A percentile compares a stretch with the other conserved stretches of the same genome.
Evolutionary conservation across 2,888 invertebrate species (phyloP).

Genomic region (Pyralis farinalis): DNA sequence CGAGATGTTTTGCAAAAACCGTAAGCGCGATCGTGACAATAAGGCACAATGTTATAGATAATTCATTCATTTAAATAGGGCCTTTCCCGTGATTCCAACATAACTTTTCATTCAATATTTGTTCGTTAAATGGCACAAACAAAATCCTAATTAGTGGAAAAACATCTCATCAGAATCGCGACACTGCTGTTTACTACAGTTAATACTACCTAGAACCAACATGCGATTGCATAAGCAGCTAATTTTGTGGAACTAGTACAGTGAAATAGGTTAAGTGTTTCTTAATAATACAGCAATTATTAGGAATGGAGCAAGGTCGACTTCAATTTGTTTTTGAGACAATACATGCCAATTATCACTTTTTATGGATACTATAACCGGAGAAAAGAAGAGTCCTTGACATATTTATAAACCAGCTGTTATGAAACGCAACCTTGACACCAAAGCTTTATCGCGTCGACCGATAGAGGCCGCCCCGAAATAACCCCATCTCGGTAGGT

Average conservation of each 20-base stretch:
- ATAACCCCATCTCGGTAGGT: constrained; percentile 52
- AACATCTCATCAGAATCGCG: background rate
- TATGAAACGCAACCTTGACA: constrained; percentile 75
- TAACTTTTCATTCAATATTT: constrained; percentile 10
- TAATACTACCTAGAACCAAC: constrained; percentile 40
- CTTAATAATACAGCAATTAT: constrained; percentile 73
- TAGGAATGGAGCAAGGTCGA: constrained; percentile 55
- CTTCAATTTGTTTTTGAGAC: constrained; percentile 39
- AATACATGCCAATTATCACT: constrained; percentile 25
- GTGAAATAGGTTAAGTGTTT: constrained; percentile 73
- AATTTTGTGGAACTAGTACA: constrained; percentile 54
- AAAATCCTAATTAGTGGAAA: background rate
- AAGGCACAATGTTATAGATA: constrained; percentile 2
- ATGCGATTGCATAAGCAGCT: constrained; percentile 43
- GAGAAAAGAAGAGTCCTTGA: constrained; percentile 61
- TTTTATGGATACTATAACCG: constrained; percentile 28
- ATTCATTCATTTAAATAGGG: constrained; percentile 11
- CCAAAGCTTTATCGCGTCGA: constrained; percentile 70
- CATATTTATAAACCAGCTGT: constrained; percentile 53
- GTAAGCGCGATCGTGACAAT: background rate
- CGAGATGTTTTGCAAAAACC: background rate
- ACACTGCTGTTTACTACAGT: background rate
- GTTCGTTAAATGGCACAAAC: constrained; percentile 1
- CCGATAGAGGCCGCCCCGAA: constrained; percentile 69
- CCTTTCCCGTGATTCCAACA: constrained; percentile 21